Conservation (phyloP, 2,888 invertebrate species). For the Calameuta pallipes region DNA sequence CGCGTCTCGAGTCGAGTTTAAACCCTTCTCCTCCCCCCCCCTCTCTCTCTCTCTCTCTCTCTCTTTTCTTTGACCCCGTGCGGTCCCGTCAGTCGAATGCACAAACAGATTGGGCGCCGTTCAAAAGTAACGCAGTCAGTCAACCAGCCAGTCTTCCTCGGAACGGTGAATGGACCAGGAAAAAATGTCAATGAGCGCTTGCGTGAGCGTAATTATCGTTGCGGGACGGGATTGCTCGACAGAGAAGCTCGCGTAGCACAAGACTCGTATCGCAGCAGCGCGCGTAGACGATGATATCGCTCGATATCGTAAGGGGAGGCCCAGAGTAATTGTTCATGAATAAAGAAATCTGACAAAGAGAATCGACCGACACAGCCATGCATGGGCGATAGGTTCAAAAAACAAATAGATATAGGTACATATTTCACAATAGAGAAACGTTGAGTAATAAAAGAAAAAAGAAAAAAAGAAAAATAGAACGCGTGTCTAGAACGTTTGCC, state of each 20-base stretch:
- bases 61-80: slow-evolving; percentile 11
- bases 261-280: neutral
- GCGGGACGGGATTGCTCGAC: neutral
- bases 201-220: slow-evolving; percentile 40
- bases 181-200: slow-evolving; percentile 45
- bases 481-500: neutral
- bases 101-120: slow-evolving; percentile 43
- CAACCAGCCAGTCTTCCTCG: slow-evolving; percentile 12
- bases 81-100: slow-evolving; percentile 43
- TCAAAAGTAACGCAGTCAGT: neutral
- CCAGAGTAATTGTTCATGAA: too few relatives aligned
- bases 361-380: too few relatives aligned
- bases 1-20: neutral
- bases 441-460: too few relatives aligned
- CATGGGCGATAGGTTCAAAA: too few relatives aligned
- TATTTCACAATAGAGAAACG: too few relatives aligned
- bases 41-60: neutral
- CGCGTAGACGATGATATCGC: too few relatives aligned
- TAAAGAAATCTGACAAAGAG: too few relatives aligned
- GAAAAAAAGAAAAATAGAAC: too few relatives aligned
- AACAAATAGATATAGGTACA: too few relatives aligned
- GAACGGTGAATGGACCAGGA: slow-evolving; percentile 55
- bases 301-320: too few relatives aligned
- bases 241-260: neutral
- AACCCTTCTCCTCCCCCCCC: neutral